Conservation (phyloP, 2,888 invertebrate species). For the Drosophila prolongata region DNA sequence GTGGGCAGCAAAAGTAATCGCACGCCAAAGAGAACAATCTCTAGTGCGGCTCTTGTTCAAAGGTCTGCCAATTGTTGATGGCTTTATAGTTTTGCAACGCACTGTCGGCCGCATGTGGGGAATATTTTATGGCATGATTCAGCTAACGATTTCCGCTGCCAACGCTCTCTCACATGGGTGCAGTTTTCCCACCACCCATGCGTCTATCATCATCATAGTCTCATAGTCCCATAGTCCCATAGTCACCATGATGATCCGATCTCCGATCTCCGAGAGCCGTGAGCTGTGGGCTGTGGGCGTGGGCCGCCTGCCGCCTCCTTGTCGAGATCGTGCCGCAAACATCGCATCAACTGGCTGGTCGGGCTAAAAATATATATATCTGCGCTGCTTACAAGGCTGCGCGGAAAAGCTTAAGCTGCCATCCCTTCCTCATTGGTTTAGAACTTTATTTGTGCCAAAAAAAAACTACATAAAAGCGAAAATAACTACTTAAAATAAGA, state of each 20-base stretch:
- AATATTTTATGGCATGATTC: conserved; percentile 54
- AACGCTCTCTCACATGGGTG: conserved; percentile 51
- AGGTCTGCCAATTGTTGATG: conserved; percentile 7
- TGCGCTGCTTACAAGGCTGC: conserved; percentile 12
- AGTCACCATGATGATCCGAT: conserved; percentile 21
- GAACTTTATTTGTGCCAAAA: not conserved
- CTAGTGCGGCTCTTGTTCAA: not conserved
- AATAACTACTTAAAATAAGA: no score
- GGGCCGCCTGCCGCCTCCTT: conserved; percentile 40
- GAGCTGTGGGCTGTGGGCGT: conserved; percentile 38
- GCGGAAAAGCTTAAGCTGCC: conserved; percentile 13
- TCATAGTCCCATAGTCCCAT: conserved; percentile 1
- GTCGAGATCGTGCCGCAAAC: conserved; percentile 57
- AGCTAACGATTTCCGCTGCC: conserved; percentile 73
- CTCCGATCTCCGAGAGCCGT: conserved; percentile 27
- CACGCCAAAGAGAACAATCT: conserved; percentile 7
- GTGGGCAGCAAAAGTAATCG: conserved; percentile 21
- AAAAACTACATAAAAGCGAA: not conserved
- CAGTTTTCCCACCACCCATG: conserved; percentile 22
- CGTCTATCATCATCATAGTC: conserved; percentile 28
- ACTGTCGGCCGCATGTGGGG: conserved; percentile 34
- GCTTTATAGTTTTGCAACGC: conserved; percentile 37
- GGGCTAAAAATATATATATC: conserved; percentile 55
- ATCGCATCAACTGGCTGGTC: conserved; percentile 55
- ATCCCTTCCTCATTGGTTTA: conserved; percentile 13